phyloP scores from a whole-genome alignment of 1,140 invertebrate species.

The Stegodyphus mimosarum region DNA sequence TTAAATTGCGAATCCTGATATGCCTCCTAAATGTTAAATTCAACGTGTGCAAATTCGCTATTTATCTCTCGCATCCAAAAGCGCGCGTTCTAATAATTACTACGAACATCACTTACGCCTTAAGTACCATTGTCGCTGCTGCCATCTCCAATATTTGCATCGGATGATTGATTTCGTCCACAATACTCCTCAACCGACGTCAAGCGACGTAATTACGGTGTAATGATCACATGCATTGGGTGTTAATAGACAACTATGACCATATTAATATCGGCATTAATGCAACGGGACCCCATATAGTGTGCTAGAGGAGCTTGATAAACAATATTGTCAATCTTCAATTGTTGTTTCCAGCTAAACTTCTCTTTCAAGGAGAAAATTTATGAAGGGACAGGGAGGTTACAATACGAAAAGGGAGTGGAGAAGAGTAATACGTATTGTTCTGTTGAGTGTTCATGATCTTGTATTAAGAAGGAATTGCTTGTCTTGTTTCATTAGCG shows the following conservation, averaged over 20 bases:
- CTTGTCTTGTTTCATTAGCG: no score
- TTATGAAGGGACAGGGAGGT: no score
- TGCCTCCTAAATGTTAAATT: no score
- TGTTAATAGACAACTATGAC: conserved; percentile 15
- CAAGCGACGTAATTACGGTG: conserved; percentile 4
- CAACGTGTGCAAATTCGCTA: no score
- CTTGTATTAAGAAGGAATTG: no score
- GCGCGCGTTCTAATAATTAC: neutral
- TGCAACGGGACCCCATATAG: neutral
- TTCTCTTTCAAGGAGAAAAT: no score
- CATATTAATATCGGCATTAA: conserved; percentile 15
- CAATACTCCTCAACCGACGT: neutral
- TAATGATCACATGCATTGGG: neutral
- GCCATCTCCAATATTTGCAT: neutral
- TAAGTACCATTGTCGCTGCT: conserved; percentile 1
- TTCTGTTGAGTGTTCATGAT: no score
- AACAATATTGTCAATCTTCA: neutral
- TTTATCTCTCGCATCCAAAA: neutral
- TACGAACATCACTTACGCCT: conserved; percentile 7
- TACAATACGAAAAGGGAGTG: no score
- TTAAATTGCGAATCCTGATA: no score
- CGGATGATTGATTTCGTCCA: conserved; percentile 10
- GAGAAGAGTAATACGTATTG: no score
- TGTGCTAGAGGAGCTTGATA: neutral
- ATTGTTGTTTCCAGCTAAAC: neutral